A percentile compares a stretch with the other conserved stretches of the same genome.
Evolutionary conservation across 2,888 invertebrate species (phyloP).

Genomic region (Philereme vetulata): DNA sequence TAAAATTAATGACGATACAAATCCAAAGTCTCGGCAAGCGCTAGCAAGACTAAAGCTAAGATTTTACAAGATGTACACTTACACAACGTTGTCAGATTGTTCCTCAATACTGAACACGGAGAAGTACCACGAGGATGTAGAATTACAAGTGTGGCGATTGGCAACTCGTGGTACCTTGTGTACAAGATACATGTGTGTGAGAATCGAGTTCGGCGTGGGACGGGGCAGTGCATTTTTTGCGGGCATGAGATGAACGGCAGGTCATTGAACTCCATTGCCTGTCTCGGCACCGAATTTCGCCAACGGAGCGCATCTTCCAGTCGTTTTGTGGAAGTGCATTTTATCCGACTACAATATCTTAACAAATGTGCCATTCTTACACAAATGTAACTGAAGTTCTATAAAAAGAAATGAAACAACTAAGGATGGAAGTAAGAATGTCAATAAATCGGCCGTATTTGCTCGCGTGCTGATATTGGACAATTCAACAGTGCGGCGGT

Average conservation of each 20-base stretch:
- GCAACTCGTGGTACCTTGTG: slow-evolving; percentile 60
- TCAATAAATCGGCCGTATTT: slow-evolving; percentile 41
- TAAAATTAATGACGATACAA: slow-evolving; percentile 20
- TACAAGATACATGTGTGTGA: slow-evolving; percentile 61
- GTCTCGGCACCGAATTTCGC: slow-evolving; percentile 75
- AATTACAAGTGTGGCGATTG: slow-evolving; percentile 70
- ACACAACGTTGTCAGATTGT: slow-evolving; percentile 64
- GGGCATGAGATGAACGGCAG: slow-evolving; percentile 73
- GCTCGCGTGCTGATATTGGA: slow-evolving; percentile 52
- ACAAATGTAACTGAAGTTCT: slow-evolving; percentile 5
- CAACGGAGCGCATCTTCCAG: slow-evolving; percentile 70
- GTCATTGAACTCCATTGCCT: slow-evolving; percentile 71
- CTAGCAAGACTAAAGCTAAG: slow-evolving; percentile 34
- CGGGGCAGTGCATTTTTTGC: slow-evolving; percentile 82
- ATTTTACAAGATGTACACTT: slow-evolving; percentile 53
- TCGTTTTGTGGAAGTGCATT: slow-evolving; percentile 38
- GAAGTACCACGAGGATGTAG: slow-evolving; percentile 60
- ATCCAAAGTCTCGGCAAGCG: slow-evolving; percentile 22
- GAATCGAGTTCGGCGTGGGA: slow-evolving; percentile 78
- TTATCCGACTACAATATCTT: slow-evolving; percentile 26
- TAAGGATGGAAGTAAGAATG: slow-evolving; percentile 38
- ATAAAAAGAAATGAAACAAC: slow-evolving; percentile 14
- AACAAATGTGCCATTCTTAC: slow-evolving; percentile 11
- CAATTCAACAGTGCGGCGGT: slow-evolving; percentile 43
- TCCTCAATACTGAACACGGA: slow-evolving; percentile 61